Evolutionary conservation across 2,888 invertebrate genomes (phyloP), one percentile per base, ranked within the genome.

Genomic region (Clistopyga incitator): DNA sequence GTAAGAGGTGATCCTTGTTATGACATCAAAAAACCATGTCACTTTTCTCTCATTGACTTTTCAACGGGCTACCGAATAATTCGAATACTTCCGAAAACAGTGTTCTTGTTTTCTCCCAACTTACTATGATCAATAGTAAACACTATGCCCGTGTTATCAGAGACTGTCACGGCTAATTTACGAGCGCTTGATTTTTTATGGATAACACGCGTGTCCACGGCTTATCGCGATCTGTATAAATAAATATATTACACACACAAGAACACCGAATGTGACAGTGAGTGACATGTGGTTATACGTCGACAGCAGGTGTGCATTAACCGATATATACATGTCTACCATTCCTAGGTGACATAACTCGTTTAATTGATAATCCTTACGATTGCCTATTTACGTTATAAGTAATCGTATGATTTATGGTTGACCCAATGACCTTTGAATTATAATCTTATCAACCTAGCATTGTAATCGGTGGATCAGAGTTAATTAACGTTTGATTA

Each of bases 311-410:
- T 38, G 64, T 64, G 25, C 64, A 20, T 64, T 10, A 29, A 29
- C n/a, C 18, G 34, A 38, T 38, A 38, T 68, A 34, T 34, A 56
- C 6, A 34, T 38, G 6, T n/a, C 59, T 34, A 34, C 18, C 8
- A 61, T 42, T 38, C 42, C 8, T 42, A 15, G 64, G 20, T 74
- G 74, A 74, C 74, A 74, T 74, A 74, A 74, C 61, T 47, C 59
- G 47, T 13, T 42, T 56, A 72, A 72, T 61, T 59, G n/a, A 45
- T 45, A 23, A 47, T 56, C 56, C n/a, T 25, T 11, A 25, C 54
- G 25, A 56, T 13, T 56, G 47, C 13, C 13, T 45, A 54, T 54
- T 2, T 54, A 23, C 54, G 20, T n/a, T 47, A n/a, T 47, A 6
- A 15, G 47, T 47, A 56, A 15, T 56, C 13, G n/a, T 23, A 15